These are phyloP conservation scores for Porites lobata DNA, from an alignment of 92 coral and sea anemone species.

Conservation along the genomic window DNA sequence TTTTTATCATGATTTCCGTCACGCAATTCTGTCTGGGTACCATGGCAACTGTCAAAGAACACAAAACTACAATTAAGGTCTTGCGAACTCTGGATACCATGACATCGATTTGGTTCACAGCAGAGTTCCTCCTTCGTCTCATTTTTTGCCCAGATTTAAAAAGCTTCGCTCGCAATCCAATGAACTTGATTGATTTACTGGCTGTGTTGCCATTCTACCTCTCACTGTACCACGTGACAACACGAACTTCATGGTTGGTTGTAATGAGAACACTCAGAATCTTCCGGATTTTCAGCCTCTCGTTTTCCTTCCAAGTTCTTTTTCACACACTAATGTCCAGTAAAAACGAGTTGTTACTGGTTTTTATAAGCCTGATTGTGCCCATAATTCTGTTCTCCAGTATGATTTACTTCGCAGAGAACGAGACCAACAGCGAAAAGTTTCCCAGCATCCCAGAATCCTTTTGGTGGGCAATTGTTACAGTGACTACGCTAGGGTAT, in stretches of 20 bases:
- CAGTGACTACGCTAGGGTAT: conserved; percentile 97
- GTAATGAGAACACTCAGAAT: conserved; percentile 87
- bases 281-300: conserved; percentile 86
- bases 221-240: conserved; percentile 68
- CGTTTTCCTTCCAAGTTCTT: conserved; percentile 93
- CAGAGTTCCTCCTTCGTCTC: conserved; percentile 87
- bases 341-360: conserved; percentile 90
- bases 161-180: conserved; percentile 77
- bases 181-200: conserved; percentile 95
- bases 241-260: conserved; percentile 86
- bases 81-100: conserved; percentile 76
- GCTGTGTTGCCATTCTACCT: conserved; percentile 92
- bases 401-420: conserved; percentile 95
- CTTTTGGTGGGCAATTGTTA: conserved; percentile 99
- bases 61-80: conserved; percentile 57
- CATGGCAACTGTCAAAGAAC: conserved; percentile 71
- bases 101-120: conserved; percentile 94
- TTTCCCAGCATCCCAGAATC: conserved; percentile 96
- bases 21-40: conserved; percentile 96
- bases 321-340: conserved; percentile 93
- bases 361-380: conserved; percentile 86
- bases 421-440: conserved; percentile 85
- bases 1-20: conserved; percentile 89
- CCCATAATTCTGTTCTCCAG: conserved; percentile 95
- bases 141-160: conserved; percentile 82